Percentiles rank a stretch among this genome's conserved stretches.
Conservation (phyloP, 2,888 invertebrate species). For the Drosophila borealis region DNA sequence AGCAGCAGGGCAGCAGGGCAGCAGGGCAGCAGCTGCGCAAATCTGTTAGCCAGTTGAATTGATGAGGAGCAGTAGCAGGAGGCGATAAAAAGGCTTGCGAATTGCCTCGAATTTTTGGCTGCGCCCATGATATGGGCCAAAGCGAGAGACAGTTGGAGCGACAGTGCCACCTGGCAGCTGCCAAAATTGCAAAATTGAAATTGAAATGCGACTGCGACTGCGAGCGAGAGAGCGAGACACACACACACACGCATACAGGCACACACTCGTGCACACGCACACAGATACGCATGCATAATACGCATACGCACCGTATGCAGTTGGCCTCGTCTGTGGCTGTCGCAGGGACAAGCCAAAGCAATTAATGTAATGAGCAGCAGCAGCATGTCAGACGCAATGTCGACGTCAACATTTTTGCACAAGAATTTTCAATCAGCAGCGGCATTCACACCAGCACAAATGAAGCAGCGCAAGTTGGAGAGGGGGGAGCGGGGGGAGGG, state of each 20-base stretch:
- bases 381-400: constrained; percentile 71
- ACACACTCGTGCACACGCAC: neutral
- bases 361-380: constrained; percentile 80
- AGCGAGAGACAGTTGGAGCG: constrained; percentile 72
- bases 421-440: constrained; percentile 77
- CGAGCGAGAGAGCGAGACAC: neutral
- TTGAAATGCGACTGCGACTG: constrained; percentile 76
- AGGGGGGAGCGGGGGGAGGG: constrained; percentile 4
- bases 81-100: constrained; percentile 78
- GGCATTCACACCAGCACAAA: constrained; percentile 50
- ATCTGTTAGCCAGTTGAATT: constrained; percentile 77
- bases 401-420: constrained; percentile 81
- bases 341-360: constrained; percentile 78
- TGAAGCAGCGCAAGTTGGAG: neutral
- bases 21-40: constrained; percentile 67
- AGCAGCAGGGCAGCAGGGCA: neutral
- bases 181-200: constrained; percentile 83
- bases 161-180: constrained; percentile 82
- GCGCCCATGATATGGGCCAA: constrained; percentile 70
- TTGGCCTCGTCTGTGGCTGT: constrained; percentile 32
- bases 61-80: constrained; percentile 68
- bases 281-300: constrained; percentile 72
- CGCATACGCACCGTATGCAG: constrained; percentile 72
- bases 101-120: constrained; percentile 34
- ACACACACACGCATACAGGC: constrained; percentile 6